A percentile compares a stretch with the other conserved stretches of the same genome.
Evolutionary conservation across 2,113 vertebrate genomes (phyloP).

Genomic region (Tautogolabrus adspersus): DNA sequence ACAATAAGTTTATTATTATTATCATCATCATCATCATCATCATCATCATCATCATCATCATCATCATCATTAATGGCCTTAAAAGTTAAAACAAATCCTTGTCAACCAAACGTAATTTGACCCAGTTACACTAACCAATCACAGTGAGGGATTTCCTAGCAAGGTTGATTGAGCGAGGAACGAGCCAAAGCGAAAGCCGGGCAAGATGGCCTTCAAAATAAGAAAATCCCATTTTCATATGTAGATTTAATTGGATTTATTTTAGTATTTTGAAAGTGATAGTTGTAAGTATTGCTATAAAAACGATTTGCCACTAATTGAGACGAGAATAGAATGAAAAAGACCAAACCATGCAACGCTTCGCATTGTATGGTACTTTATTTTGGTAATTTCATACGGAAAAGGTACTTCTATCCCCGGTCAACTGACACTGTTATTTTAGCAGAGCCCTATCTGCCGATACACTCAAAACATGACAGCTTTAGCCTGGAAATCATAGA

Average conservation of each 20-base stretch:
- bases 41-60: no score
- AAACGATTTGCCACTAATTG: rapidly evolving
- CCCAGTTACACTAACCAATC: constrained; percentile 67
- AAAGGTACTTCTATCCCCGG: background rate
- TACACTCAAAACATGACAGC: constrained; percentile 8
- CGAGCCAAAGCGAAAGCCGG: constrained; percentile 26
- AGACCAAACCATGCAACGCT: rapidly evolving
- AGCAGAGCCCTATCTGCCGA: background rate
- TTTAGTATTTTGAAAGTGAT: rapidly evolving
- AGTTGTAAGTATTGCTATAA: rapidly evolving
- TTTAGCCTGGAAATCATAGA: background rate
- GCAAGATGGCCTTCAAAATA: constrained; percentile 47
- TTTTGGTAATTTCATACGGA: constrained; percentile 18
- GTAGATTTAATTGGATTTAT: background rate
- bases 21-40: no score
- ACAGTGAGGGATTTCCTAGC: constrained; percentile 27
- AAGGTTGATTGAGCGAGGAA: constrained; percentile 64
- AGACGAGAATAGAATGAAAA: background rate
- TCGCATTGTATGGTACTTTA: constrained; percentile 4
- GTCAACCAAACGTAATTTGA: constrained; percentile 33
- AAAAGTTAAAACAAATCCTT: background rate
- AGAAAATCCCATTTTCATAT: background rate
- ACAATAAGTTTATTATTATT: no score
- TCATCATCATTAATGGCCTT: background rate
- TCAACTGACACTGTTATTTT: constrained; percentile 8